These are phyloP conservation scores for Porites lutea DNA, from an alignment of 64 coral and sea anemone genomes.

Conservation along the genomic window DNA sequence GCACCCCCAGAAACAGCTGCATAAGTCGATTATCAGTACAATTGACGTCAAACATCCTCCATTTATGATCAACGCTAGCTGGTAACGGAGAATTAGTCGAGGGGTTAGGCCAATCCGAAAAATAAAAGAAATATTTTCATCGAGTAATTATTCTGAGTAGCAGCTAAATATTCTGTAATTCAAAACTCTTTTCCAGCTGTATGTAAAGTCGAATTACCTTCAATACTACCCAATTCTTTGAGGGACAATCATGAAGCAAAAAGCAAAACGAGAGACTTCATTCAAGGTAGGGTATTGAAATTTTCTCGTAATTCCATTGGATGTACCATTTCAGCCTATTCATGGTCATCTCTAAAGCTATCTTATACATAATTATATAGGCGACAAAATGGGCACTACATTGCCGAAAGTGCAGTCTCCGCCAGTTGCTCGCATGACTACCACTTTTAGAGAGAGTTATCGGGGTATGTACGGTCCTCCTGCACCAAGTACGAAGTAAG, in stretches of 20 bases:
- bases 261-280: not conserved
- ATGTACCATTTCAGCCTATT: not conserved
- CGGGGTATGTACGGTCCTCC: conserved; percentile 12
- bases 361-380: not conserved
- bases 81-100: too few relatives aligned
- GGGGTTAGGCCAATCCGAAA: too few relatives aligned
- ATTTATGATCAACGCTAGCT: too few relatives aligned
- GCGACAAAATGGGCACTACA: too few relatives aligned
- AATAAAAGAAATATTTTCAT: too few relatives aligned
- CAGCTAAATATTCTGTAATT: too few relatives aligned
- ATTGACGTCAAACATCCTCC: too few relatives aligned
- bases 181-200: not conserved
- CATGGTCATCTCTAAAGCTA: not conserved
- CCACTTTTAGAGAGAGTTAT: conserved; percentile 50
- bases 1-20: too few relatives aligned
- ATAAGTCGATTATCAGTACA: too few relatives aligned
- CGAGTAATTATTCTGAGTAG: too few relatives aligned
- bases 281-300: not conserved
- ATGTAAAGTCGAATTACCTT: not conserved
- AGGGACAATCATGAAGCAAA: not conserved
- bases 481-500: conserved; percentile 32
- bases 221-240: not conserved
- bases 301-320: too few relatives aligned
- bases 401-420: not conserved
- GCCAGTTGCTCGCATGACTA: conserved; percentile 53